Evolutionary conservation across 2,888 invertebrate genomes (phyloP), one percentile per base, ranked within the genome.

Genomic region (Lacanobia oleracea): DNA sequence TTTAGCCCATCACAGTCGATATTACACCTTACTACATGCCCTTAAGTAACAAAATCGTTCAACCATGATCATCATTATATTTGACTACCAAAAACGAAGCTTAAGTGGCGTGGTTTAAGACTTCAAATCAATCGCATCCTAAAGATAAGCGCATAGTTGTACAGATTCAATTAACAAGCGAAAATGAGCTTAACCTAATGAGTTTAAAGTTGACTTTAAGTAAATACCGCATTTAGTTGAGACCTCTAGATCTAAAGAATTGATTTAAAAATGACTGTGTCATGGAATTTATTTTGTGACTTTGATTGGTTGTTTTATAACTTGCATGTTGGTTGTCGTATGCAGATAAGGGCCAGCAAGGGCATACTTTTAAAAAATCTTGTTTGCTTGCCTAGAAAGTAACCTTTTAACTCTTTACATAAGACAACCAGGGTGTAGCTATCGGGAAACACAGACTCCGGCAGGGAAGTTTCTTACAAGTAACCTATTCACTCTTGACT

Each of bases 221-320:
- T 9, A 18, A 40, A 2, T 9, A n/a, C 7, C 18, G 12, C 3
- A 10, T 1, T 45, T 16, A 21, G 48, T 56, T 9, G 9, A 62
- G 12, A 57, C 40, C 18, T 62, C 18, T 40, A 21, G 45, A 40
- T 8, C 12, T 45, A 18, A 16, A 50, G 14, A 62, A 72, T 59
- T 72, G 10, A 72, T 77, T 77, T 23, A 37, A 51, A 72, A 57
- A 23, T 48, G 7, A 57, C 48, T n/a, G 7, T 40, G 50, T 45
- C 59, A 59, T 43, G 5, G 10, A 45, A 40, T 73, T 51, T 8
- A 50, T 14, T 57, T 23, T 23, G 7, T n/a, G 9, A 1, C 1
- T 23, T 18, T 16, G 40, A 64, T 48, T 48, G 10, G 14, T 57
- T 14, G 14, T 18, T n/a, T 23, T 37, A 53, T 10, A 72, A 21